Conservation (phyloP, 2,888 invertebrate genomes). For the Liposcelis brunnea region DNA sequence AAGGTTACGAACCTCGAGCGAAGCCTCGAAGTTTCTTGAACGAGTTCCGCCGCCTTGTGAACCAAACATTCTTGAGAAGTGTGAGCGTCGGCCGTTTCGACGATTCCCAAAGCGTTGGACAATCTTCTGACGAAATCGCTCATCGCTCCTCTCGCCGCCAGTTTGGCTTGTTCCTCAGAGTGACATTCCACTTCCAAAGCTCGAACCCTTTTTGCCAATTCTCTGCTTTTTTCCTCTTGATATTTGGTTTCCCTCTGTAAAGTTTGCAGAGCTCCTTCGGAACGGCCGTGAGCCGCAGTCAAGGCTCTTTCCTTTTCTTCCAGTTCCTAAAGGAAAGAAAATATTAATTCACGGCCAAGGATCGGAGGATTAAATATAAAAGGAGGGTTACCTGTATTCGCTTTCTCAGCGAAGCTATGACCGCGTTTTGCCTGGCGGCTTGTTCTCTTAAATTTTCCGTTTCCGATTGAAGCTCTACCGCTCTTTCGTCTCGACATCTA, state of each 20-base stretch:
- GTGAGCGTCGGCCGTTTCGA: slow-evolving; percentile 36
- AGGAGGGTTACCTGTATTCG: slow-evolving; percentile 36
- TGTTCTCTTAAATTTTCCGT: slow-evolving; percentile 64
- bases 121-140: slow-evolving; percentile 56
- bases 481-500: slow-evolving; percentile 50
- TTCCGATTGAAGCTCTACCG: slow-evolving; percentile 61
- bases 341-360: not conserved
- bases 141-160: slow-evolving; percentile 44
- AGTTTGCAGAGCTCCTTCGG: slow-evolving; percentile 54
- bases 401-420: slow-evolving; percentile 62
- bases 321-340: slow-evolving; percentile 36
- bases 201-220: slow-evolving; percentile 54
- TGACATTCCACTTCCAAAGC: slow-evolving; percentile 52
- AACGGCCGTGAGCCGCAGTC: slow-evolving; percentile 40
- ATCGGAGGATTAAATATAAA: not conserved
- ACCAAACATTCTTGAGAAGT: slow-evolving; percentile 40
- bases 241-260: slow-evolving; percentile 54
- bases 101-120: slow-evolving; percentile 49
- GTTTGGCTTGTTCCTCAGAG: slow-evolving; percentile 58
- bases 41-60: slow-evolving; percentile 60
- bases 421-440: slow-evolving; percentile 62
- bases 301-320: slow-evolving; percentile 61
- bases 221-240: slow-evolving; percentile 59
- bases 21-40: slow-evolving; percentile 34
- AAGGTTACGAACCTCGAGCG: slow-evolving; percentile 1